Conservation (phyloP, 2,113 vertebrate genomes). For the Galemys pyrenaicus region DNA sequence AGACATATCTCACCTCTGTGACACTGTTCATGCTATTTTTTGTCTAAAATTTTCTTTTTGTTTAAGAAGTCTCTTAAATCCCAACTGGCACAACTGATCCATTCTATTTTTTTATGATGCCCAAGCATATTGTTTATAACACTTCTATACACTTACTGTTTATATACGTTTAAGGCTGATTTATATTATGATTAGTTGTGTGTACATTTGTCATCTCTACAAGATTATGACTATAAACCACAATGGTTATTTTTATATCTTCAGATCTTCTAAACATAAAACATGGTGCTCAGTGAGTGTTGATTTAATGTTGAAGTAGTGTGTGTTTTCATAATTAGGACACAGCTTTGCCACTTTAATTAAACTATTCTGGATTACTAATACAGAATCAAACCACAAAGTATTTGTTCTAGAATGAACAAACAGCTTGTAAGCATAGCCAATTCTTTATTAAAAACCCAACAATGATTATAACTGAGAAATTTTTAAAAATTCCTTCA, state of each 20-base stretch:
- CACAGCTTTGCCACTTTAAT: background rate
- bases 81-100: background rate
- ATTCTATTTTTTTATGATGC: constrained; percentile 5
- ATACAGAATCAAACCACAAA: constrained; percentile 42
- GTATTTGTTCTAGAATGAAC: constrained; percentile 41
- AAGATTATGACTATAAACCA: background rate
- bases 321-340: constrained; percentile 18
- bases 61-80: background rate
- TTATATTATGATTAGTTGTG: background rate
- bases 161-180: background rate
- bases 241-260: background rate
- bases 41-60: background rate
- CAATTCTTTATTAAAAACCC: constrained; percentile 1
- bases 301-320: background rate
- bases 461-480: background rate
- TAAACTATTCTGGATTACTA: background rate
- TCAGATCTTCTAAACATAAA: background rate
- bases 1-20: background rate
- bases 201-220: background rate
- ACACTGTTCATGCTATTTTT: background rate
- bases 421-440: background rate
- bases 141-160: background rate
- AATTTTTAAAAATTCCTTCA: background rate
- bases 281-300: background rate
- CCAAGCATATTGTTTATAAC: background rate